Evolutionary conservation across 2,113 vertebrate genomes (phyloP).

Genomic region (Colossoma macropomum): DNA sequence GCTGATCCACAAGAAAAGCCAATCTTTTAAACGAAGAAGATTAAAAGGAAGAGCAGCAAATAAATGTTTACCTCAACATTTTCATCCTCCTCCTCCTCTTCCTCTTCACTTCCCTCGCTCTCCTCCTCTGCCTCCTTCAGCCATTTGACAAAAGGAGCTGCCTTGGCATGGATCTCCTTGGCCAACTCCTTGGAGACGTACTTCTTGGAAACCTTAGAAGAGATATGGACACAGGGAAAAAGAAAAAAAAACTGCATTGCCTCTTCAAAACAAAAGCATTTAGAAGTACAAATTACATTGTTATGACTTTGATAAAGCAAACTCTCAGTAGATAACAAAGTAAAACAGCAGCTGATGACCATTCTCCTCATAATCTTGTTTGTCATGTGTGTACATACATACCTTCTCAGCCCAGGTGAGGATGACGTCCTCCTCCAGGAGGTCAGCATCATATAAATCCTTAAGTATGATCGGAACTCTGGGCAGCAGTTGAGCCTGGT

Average conservation of each 20-base stretch:
- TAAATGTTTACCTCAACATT: slow-evolving; percentile 86
- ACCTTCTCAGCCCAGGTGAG: slow-evolving; percentile 98
- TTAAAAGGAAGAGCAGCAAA: background rate
- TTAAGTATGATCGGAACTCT: slow-evolving; percentile 94
- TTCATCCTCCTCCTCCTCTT: slow-evolving; percentile 82
- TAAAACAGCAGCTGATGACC: background rate
- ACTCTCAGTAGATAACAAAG: background rate
- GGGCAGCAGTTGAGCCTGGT: slow-evolving; percentile 90
- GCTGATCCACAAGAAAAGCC: too few relatives aligned
- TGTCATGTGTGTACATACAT: background rate
- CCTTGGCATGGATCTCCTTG: slow-evolving; percentile 97
- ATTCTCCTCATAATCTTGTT: background rate
- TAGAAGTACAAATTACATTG: background rate
- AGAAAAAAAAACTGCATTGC: background rate
- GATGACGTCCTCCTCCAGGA: slow-evolving; percentile 96
- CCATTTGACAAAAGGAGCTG: slow-evolving; percentile 97
- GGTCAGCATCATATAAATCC: slow-evolving; percentile 94
- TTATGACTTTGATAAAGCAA: background rate
- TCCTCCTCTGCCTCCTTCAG: slow-evolving; percentile 98
- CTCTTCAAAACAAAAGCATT: background rate
- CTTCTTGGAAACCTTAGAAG: slow-evolving; percentile 91
- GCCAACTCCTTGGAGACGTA: slow-evolving; percentile 97
- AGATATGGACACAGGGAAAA: background rate
- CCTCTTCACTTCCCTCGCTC: slow-evolving; percentile 91
- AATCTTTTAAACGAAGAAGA: background rate